A percentile compares a stretch with the other conserved stretches of the same genome.
Conservation (phyloP, 2,888 invertebrate genomes). For the Drosophila mimica region DNA sequence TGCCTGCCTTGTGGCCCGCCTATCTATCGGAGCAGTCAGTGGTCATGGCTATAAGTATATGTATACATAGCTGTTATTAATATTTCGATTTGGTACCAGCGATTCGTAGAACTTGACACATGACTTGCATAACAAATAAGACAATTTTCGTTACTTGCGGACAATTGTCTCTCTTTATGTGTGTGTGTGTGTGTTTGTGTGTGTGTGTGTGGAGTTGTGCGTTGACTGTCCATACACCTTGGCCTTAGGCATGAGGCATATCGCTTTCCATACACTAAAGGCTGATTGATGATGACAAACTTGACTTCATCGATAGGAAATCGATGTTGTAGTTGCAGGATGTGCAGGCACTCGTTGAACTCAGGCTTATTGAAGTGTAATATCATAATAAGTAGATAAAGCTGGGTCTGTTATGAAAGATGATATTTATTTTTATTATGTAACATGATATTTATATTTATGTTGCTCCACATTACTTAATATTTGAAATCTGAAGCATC, state of each 20-base stretch:
- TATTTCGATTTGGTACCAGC: conserved; percentile 78
- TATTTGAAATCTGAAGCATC: conserved; percentile 1
- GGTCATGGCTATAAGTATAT: conserved; percentile 38
- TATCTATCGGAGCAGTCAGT: conserved; percentile 27
- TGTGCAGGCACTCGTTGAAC: conserved; percentile 7
- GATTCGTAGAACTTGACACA: conserved; percentile 75
- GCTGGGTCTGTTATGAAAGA: conserved; percentile 19
- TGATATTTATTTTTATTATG: conserved; percentile 31
- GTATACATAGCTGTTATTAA: conserved; percentile 70
- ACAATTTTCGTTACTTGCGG: conserved; percentile 61
- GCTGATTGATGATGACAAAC: conserved; percentile 71
- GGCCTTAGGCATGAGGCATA: conserved; percentile 31
- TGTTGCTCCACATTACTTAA: conserved; percentile 13
- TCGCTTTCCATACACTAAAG: conserved; percentile 26
- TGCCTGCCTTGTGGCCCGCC: not conserved
- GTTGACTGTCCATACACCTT: conserved; percentile 38
- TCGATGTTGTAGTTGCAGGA: conserved; percentile 31
- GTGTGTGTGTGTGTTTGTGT: conserved; percentile 3
- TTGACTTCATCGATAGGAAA: conserved; percentile 58
- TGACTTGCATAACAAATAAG: conserved; percentile 76
- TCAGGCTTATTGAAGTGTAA: conserved; percentile 12
- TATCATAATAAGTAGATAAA: conserved; percentile 6
- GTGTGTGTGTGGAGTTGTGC: conserved; percentile 4
- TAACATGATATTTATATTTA: conserved; percentile 27
- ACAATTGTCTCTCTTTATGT: conserved; percentile 2